These are phyloP conservation scores for Elymnias hypermnestra DNA, from an alignment of 1,140 invertebrate genomes.

Conservation along the genomic window DNA sequence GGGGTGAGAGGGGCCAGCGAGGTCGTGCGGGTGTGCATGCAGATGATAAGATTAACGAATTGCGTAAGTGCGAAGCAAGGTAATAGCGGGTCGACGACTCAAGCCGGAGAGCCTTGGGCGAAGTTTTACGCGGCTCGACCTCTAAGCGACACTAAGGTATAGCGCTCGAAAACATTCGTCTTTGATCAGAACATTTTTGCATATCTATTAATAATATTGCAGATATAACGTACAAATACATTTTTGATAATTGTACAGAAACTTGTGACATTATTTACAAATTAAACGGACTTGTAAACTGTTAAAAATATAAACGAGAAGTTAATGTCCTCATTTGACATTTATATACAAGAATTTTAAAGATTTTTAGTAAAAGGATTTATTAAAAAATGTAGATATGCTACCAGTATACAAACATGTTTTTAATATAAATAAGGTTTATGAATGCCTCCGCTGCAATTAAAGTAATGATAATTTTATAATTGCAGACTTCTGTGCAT, in stretches of 20 bases:
- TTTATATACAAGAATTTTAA: too few species aligned
- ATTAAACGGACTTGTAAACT: too few species aligned
- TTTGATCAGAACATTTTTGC: conserved; percentile 1
- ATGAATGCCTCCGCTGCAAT: neutral
- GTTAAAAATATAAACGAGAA: too few species aligned
- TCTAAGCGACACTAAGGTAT: conserved; percentile 57
- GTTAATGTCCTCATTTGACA: too few species aligned
- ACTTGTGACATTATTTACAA: too few species aligned
- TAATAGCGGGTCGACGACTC: conserved; percentile 67
- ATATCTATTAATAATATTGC: neutral
- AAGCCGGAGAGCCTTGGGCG: conserved; percentile 52
- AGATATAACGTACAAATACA: neutral
- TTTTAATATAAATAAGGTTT: conserved; percentile 1
- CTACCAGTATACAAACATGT: neutral
- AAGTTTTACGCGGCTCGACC: conserved; percentile 57
- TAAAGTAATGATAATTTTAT: neutral
- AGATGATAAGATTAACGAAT: conserved; percentile 72
- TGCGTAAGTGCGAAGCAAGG: conserved; percentile 72
- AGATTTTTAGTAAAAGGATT: too few species aligned
- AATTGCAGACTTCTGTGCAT: neutral
- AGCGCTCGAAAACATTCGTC: conserved; percentile 30
- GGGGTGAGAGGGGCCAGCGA: conserved; percentile 53
- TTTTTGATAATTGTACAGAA: too few species aligned
- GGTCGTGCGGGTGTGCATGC: conserved; percentile 61
- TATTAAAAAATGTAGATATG: neutral